These are phyloP conservation scores for Pteropus rufus DNA, from an alignment of 2,797 vertebrate species.

Conservation along the genomic window DNA sequence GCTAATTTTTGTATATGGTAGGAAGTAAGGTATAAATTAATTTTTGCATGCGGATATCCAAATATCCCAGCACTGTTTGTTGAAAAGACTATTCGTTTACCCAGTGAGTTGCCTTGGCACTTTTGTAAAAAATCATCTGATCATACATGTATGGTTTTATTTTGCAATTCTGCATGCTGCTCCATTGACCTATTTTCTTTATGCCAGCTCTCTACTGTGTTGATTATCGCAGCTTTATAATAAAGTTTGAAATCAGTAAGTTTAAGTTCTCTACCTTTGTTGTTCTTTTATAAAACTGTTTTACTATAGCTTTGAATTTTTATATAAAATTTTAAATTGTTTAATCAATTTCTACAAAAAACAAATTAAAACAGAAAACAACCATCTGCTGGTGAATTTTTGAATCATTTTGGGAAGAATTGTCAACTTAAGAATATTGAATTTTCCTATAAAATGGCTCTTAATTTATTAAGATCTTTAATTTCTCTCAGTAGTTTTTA, in stretches of 20 bases:
- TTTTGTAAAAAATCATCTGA: not conserved
- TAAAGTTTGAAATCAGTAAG: not conserved
- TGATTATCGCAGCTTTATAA: not conserved
- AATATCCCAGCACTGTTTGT: not conserved
- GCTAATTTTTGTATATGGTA: not conserved
- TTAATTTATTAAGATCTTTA: not conserved
- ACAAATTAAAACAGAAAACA: not conserved
- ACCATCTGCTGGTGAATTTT: not conserved
- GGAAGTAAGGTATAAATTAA: not conserved
- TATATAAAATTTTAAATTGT: not conserved
- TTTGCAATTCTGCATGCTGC: not conserved
- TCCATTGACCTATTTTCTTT: not conserved
- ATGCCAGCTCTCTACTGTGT: not conserved
- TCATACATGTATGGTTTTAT: not conserved
- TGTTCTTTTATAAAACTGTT: not conserved
- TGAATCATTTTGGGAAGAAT: not conserved
- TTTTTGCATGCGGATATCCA: not conserved
- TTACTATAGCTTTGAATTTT: not conserved
- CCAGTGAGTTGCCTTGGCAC: not conserved
- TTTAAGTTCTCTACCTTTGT: not conserved
- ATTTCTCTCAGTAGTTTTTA: not conserved
- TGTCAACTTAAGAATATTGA: not conserved
- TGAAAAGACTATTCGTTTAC: not conserved
- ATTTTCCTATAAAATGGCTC: not conserved
- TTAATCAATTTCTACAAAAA: not conserved